Evolutionary conservation across 2,797 vertebrate species (phyloP).

Genomic region (Enteromius radiatus): DNA sequence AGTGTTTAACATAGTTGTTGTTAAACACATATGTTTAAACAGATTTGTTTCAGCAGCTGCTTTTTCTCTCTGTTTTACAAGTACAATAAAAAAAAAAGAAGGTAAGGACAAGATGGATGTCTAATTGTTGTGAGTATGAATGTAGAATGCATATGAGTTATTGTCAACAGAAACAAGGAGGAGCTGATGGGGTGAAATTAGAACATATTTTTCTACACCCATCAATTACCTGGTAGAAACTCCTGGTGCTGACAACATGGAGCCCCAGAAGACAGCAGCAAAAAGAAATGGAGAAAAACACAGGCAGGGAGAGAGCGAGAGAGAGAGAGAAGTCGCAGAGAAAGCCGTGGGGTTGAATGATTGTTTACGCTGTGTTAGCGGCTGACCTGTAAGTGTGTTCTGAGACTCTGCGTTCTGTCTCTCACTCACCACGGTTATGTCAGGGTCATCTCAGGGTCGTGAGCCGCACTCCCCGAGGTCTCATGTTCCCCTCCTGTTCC

Average conservation of each 20-base stretch:
- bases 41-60: neutral
- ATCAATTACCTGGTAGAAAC: conserved; percentile 66
- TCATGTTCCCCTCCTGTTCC: conserved; percentile 37
- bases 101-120: conserved; percentile 10
- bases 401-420: conserved; percentile 39
- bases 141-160: conserved; percentile 52
- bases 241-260: conserved; percentile 57
- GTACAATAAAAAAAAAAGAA: neutral
- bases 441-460: conserved; percentile 36
- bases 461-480: conserved; percentile 4
- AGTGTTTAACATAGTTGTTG: conserved; percentile 1
- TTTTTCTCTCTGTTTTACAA: neutral
- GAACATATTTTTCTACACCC: conserved; percentile 54
- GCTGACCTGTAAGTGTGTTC: conserved; percentile 43
- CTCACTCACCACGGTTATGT: conserved; percentile 42
- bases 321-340: conserved; percentile 14
- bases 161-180: conserved; percentile 54
- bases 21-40: conserved; percentile 18
- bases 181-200: conserved; percentile 62
- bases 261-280: conserved; percentile 60
- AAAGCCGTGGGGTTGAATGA: conserved; percentile 39
- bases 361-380: conserved; percentile 46
- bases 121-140: conserved; percentile 63
- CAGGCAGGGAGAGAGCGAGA: conserved; percentile 13
- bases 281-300: conserved; percentile 43